Evolutionary conservation across 2,113 vertebrate genomes (phyloP).

Genomic region (Amblyornis subalaris): DNA sequence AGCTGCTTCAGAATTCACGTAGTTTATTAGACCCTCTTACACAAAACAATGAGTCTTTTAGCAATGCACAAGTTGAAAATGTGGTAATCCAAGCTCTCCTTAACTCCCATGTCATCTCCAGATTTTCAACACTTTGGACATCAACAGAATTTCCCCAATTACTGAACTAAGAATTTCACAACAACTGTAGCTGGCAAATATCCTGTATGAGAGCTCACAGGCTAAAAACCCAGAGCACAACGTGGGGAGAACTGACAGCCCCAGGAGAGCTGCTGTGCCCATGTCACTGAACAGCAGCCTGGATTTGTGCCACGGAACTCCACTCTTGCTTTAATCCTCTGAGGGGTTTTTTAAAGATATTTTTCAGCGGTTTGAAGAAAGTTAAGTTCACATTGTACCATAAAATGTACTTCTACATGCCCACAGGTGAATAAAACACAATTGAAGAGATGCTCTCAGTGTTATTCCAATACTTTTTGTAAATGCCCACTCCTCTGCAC

Average conservation of each 20-base stretch:
- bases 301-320: not conserved
- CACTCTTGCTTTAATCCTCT: not conserved
- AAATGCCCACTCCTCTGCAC: not conserved
- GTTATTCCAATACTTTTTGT: not conserved
- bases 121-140: not conserved
- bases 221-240: not conserved
- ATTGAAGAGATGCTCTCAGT: not conserved
- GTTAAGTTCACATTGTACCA: not conserved
- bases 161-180: not conserved
- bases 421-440: not conserved
- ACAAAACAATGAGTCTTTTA: not conserved
- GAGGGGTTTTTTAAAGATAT: not conserved
- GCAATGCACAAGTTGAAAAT: not conserved
- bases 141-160: accelerated
- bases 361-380: not conserved
- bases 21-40: not conserved
- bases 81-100: not conserved
- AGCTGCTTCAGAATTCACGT: not conserved
- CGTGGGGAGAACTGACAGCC: not conserved
- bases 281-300: not conserved
- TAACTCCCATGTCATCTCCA: not conserved
- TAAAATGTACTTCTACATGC: not conserved
- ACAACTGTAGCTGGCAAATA: not conserved
- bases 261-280: not conserved
- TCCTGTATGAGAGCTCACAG: not conserved